These are phyloP conservation scores for Hippotragus niger DNA, from an alignment of 2,113 vertebrate genomes.

Conservation along the genomic window DNA sequence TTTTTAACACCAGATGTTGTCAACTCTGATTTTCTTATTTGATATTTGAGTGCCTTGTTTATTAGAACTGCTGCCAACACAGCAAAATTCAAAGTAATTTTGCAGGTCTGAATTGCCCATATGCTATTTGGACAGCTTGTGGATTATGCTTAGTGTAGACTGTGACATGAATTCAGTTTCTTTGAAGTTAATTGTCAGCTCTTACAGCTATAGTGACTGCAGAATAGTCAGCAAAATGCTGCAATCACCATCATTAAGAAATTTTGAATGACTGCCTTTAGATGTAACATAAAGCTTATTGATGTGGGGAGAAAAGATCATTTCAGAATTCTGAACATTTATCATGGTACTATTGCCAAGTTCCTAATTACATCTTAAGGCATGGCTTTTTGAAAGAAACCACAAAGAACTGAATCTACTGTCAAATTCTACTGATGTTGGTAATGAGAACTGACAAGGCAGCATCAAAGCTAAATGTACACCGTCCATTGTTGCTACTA, in stretches of 20 bases:
- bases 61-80: conserved; percentile 6
- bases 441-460: neutral
- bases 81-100: conserved; percentile 33
- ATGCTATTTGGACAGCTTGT: neutral
- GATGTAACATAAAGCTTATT: conserved; percentile 24
- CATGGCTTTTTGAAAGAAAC: neutral
- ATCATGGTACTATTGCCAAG: neutral
- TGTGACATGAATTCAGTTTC: conserved; percentile 30
- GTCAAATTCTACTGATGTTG: neutral
- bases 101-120: conserved; percentile 28
- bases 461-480: neutral
- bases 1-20: conserved; percentile 21
- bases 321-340: conserved; percentile 25
- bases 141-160: neutral
- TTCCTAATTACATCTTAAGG: conserved; percentile 50
- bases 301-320: neutral
- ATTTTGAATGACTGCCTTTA: conserved; percentile 42
- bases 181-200: conserved; percentile 61
- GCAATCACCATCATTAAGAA: conserved; percentile 55
- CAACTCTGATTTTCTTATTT: conserved; percentile 13
- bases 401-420: neutral
- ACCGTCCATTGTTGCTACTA: neutral
- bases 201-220: neutral
- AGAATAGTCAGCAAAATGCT: conserved; percentile 38
- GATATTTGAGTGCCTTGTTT: conserved; percentile 38